Base-by-base conservation (phyloP, 2,797 vertebrate species). In the Danio aesculapii region DNA sequence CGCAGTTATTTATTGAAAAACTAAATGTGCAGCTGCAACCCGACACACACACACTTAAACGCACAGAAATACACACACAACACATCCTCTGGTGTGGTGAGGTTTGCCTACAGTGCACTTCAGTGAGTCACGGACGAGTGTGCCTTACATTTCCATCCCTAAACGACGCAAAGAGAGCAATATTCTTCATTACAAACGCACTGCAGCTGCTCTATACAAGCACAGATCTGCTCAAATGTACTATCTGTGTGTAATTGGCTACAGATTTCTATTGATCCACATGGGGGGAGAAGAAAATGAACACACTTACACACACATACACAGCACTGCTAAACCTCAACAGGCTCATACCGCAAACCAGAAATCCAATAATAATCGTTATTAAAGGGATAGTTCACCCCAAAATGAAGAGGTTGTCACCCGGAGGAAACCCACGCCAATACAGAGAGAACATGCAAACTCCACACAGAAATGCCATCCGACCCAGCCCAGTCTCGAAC, bases 61-160 rank as follows among this genome's bases (percentile, higher is more conserved):
- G n/a, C n/a, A n/a, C n/a, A n/a, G n/a, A n/a, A n/a, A n/a, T n/a
- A n/a, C n/a, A n/a, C 50, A 75, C 69, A 75, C 64, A 46, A n/a
- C 47, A 75, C 72, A 62, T 62, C 58, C 19, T 68, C 14, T 43
- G 17, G 50, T 74, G 80, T 53, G 86, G 63, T 90, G 91, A 82
- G 90, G 90, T 92, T 94, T 92, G 89, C 86, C 88, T 90, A 91
- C 88, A 89, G 87, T 81, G 85, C 75, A 86, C 88, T 83, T 84
- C 75, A 88, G 82, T 79, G 76, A 86, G 70, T 94, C 93, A 94
- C 84, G 85, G 87, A 86, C 86, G 90, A 86, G 82, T 91, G 87
- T 79, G 79, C 83, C 52, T 83, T 88, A 84, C 86, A 89, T 92
- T 93, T 92, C 92, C 91, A 92, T 89, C 91, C 85, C 3, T 75